phyloP scores from a whole-genome alignment of 2,888 invertebrate species.

The Cybosia mesomella region DNA sequence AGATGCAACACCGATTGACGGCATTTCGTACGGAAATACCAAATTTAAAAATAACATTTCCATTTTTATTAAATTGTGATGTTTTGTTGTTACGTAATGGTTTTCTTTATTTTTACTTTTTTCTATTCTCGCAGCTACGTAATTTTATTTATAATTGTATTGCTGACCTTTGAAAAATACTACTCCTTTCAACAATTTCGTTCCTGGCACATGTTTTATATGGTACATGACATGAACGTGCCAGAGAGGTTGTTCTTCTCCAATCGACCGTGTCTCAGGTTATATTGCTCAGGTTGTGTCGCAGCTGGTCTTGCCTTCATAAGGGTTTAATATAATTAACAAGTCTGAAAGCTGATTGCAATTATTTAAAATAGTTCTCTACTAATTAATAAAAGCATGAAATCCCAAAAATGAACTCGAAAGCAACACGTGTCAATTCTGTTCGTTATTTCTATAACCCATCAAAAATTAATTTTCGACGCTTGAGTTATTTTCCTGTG shows the following conservation, averaged over 20 bases:
- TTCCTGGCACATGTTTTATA: not conserved
- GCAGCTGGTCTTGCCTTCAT: not conserved
- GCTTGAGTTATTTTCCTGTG: slow-evolving; percentile 51
- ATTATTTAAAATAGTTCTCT: not conserved
- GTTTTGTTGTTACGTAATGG: not conserved
- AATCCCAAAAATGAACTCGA: slow-evolving; percentile 9
- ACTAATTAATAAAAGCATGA: slow-evolving; percentile 11
- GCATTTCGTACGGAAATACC: slow-evolving; percentile 60
- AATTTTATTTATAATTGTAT: not conserved
- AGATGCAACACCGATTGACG: slow-evolving; percentile 63
- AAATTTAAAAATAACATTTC: slow-evolving; percentile 46
- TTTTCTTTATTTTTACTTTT: not conserved
- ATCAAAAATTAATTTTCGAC: slow-evolving; percentile 55
- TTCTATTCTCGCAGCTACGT: not conserved
- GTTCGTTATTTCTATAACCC: slow-evolving; percentile 44
- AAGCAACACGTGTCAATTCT: slow-evolving; percentile 44
- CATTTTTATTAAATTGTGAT: slow-evolving; percentile 45
- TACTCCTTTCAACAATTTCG: not conserved
- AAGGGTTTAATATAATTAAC: not conserved
- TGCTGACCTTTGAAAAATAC: not conserved
- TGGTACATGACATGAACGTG: not conserved
- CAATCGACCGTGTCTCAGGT: too few species aligned
- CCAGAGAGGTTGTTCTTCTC: not conserved
- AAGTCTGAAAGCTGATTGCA: not conserved
- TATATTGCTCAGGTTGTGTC: too few species aligned